A percentile compares a stretch with the other conserved stretches of the same genome.
Conservation (phyloP, 2,888 invertebrate genomes). For the Panorpa germanica region DNA sequence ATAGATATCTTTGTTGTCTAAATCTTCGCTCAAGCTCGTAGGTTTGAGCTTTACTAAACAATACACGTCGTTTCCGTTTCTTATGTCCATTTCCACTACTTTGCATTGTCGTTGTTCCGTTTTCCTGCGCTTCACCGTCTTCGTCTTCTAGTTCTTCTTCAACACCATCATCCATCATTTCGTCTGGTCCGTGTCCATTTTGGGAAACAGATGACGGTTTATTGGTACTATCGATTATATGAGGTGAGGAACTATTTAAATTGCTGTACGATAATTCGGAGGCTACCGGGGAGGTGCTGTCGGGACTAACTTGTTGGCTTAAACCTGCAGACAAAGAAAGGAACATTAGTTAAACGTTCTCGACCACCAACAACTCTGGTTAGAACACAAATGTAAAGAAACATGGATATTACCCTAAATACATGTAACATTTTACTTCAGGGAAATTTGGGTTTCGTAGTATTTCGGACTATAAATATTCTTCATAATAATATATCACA, state of each 20-base stretch:
- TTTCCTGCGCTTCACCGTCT: conserved; percentile 40
- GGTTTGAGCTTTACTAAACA: conserved; percentile 95
- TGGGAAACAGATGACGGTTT: conserved; percentile 10
- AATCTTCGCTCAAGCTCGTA: conserved; percentile 90
- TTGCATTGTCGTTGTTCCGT: conserved; percentile 30
- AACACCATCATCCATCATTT: conserved; percentile 23
- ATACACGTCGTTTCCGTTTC: conserved; percentile 85
- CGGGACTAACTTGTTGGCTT: conserved; percentile 61
- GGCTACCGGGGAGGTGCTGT: conserved; percentile 70
- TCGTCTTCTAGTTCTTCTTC: conserved; percentile 29
- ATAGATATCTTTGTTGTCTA: conserved; percentile 88
- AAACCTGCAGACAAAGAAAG: conserved; percentile 22
- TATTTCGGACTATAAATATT: too few species aligned
- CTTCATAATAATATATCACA: too few species aligned
- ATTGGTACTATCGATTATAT: conserved; percentile 10
- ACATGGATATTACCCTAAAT: too few species aligned
- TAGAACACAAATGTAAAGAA: too few species aligned
- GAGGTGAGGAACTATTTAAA: conserved; percentile 16
- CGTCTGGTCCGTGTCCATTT: conserved; percentile 14
- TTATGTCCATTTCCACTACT: conserved; percentile 36
- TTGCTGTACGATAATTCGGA: conserved; percentile 47
- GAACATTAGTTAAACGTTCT: conserved; percentile 4
- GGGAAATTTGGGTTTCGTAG: too few species aligned
- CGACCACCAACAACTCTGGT: too few species aligned
- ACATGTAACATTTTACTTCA: too few species aligned